Percentiles rank a stretch among this genome's conserved stretches.
Conservation (phyloP, 2,797 vertebrate genomes). For the Catharus ustulatus region DNA sequence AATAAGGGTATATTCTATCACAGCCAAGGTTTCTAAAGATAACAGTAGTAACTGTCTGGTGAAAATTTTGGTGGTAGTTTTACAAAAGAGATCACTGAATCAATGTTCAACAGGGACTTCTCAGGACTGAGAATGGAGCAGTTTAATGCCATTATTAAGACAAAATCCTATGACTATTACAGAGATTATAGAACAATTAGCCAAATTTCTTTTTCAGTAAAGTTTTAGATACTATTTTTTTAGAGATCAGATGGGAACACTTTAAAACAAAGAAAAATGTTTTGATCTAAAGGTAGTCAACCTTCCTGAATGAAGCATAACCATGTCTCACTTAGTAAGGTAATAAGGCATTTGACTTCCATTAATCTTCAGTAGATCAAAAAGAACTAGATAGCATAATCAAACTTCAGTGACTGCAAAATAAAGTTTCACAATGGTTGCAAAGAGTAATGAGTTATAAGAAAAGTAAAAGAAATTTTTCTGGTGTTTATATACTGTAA, state of each 20-base stretch:
- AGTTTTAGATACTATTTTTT: conserved; percentile 26
- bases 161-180: neutral
- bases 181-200: conserved; percentile 1
- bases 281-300: conserved; percentile 41
- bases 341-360: conserved; percentile 50
- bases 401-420: conserved; percentile 30
- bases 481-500: neutral
- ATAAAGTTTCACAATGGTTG: conserved; percentile 6
- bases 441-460: neutral
- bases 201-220: conserved; percentile 34
- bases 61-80: neutral
- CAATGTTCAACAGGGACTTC: neutral
- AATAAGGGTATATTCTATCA: neutral
- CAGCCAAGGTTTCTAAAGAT: neutral
- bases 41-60: neutral
- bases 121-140: neutral
- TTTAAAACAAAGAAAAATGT: neutral
- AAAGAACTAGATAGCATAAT: conserved; percentile 35
- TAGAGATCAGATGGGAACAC: conserved; percentile 29
- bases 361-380: conserved; percentile 48
- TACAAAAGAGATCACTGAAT: neutral
- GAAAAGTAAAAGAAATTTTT: neutral
- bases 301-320: neutral
- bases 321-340: conserved; percentile 41
- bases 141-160: conserved; percentile 17